Percentiles rank a stretch among this genome's conserved stretches.
Conservation (phyloP, 2,113 vertebrate species). For the Nothocercus julius region DNA sequence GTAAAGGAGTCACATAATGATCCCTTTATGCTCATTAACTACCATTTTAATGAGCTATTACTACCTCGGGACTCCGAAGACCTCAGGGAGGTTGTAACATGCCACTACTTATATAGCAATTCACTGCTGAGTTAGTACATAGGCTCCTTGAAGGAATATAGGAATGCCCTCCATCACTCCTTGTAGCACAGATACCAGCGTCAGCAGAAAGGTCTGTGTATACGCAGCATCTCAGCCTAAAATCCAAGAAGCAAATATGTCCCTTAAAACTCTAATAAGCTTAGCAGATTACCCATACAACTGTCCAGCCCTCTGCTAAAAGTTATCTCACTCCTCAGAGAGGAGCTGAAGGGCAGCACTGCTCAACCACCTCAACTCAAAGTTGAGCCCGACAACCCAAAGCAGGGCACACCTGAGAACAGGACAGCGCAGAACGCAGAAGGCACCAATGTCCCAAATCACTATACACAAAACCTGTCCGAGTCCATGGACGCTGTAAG, state of each 20-base stretch:
- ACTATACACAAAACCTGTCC: neutral
- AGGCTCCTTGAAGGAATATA: conserved; percentile 63
- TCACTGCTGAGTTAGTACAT: conserved; percentile 67
- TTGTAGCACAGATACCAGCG: neutral
- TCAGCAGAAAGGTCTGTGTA: conserved; percentile 43
- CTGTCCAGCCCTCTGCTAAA: neutral
- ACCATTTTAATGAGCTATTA: conserved; percentile 73
- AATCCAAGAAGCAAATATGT: neutral
- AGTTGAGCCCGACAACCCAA: neutral
- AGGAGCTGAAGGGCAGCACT: neutral
- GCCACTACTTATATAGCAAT: conserved; percentile 71
- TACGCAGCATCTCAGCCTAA: neutral
- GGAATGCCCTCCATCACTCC: conserved; percentile 46
- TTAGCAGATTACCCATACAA: neutral
- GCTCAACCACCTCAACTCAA: neutral
- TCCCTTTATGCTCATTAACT: conserved; percentile 69
- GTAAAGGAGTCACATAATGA: conserved; percentile 45
- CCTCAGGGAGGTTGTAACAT: conserved; percentile 72
- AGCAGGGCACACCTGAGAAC: neutral
- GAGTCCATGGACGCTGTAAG: neutral
- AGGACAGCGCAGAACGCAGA: neutral
- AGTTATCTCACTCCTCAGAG: neutral
- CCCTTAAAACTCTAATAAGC: neutral
- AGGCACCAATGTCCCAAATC: neutral
- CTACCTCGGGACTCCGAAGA: conserved; percentile 65